Percentiles rank a stretch among this genome's conserved stretches.
Conservation (phyloP, 2,888 invertebrate species). For the Epinotia bilunana region DNA sequence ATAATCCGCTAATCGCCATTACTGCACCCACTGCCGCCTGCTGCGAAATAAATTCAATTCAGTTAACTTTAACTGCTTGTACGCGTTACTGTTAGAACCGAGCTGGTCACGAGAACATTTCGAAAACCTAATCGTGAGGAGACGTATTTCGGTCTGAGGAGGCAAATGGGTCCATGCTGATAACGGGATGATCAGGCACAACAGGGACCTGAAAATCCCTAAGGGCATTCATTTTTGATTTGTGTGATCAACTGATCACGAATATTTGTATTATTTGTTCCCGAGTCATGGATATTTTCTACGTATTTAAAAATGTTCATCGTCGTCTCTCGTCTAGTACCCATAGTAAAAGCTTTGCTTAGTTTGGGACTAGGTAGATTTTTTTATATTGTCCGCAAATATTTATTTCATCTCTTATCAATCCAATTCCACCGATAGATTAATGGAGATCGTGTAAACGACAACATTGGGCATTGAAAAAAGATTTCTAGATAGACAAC, state of each 20-base stretch:
- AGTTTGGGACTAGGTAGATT: too few species aligned
- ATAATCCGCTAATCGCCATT: slow-evolving; percentile 43
- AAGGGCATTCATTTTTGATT: too few species aligned
- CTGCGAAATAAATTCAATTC: slow-evolving; percentile 51
- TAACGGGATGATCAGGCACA: slow-evolving; percentile 5
- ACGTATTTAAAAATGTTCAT: too few species aligned
- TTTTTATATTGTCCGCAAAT: too few species aligned
- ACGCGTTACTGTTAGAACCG: slow-evolving; percentile 55
- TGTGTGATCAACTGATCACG: too few species aligned
- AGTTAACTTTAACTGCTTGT: slow-evolving; percentile 58
- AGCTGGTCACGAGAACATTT: slow-evolving; percentile 58
- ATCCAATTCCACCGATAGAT: background rate
- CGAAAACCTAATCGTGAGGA: slow-evolving; percentile 37
- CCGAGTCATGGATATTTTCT: too few species aligned
- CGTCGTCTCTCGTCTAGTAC: too few species aligned
- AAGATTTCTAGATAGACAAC: background rate
- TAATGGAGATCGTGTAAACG: background rate
- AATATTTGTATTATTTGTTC: too few species aligned
- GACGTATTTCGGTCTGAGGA: slow-evolving; percentile 15
- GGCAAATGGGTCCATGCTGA: slow-evolving; percentile 9
- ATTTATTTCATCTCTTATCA: too few species aligned
- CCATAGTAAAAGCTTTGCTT: too few species aligned
- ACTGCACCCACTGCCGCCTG: slow-evolving; percentile 45
- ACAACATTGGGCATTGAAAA: background rate
- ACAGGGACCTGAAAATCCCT: background rate